Base-by-base conservation (phyloP, 2,797 vertebrate genomes). In the Gymnopithys bicolor region DNA sequence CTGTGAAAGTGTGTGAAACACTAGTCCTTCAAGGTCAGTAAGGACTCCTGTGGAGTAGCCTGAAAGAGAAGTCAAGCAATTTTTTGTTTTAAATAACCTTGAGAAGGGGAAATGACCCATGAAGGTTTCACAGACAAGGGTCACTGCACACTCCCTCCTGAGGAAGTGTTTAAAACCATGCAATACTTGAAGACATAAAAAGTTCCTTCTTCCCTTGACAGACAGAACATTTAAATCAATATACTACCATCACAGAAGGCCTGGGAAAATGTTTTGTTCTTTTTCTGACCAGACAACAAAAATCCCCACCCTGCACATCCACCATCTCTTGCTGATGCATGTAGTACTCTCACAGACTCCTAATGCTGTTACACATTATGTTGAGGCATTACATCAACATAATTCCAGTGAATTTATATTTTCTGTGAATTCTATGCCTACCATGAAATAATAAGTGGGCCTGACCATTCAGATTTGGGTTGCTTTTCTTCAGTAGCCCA, bases 131-230 rank as follows among this genome's bases (percentile, higher is more conserved):
- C n/a, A 92, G 74, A 87, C 3, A 4, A 92, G 73, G 95, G 89
- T 96, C 91, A 94, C 52, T 2, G 70, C 69, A 92, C 89, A 97
- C 73, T 93, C 79, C 92, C 91, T 96, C 90, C 93, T 92, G 83
- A 93, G 95, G 93, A 96, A 95, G 69, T 62, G 51, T 82, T 95
- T 73, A 79, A 93, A 90, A 91, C 41, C 32, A 86, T 14, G 56
- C 19, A 56, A 90, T 55, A 84, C 87, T 88, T 91, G 58, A 96
- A 94, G 89, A 91, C 45, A 76, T 64, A 69, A 63, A 27, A 94
- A 92, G 55, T 55, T 60, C 55, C 60, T 79, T 84, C 68, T 89
- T 89, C 74, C 81, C 63, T 70, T 77, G 84, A 92, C 80, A 84
- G 53, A 33, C 51, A 84, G 60, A 90, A 90, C 39, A 75, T 67